phyloP scores from a whole-genome alignment of 2,113 vertebrate genomes.

The Ardeotis arabs region DNA sequence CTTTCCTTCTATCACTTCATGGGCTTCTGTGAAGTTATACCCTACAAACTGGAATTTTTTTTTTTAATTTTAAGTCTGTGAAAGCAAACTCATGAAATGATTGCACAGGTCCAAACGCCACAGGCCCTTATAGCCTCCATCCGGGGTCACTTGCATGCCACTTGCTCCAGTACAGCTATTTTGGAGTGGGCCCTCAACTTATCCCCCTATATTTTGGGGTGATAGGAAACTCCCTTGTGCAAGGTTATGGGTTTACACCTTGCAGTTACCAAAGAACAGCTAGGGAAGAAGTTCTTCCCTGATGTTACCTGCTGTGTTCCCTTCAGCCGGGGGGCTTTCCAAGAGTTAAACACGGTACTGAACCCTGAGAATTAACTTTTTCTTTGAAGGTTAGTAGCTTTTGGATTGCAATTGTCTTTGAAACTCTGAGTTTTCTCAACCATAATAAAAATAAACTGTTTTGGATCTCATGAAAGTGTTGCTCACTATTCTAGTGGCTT shows the following conservation, averaged over 20 bases:
- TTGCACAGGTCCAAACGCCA: neutral
- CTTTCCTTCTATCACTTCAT: neutral
- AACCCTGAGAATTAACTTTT: neutral
- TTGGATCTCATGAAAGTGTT: neutral
- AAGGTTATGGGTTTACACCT: neutral
- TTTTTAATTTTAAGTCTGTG: neutral
- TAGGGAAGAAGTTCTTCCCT: neutral
- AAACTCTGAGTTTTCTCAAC: neutral
- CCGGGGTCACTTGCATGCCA: neutral
- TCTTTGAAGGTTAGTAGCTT: neutral
- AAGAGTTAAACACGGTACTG: neutral
- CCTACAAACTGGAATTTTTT: neutral
- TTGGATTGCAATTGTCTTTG: neutral
- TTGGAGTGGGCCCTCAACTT: neutral
- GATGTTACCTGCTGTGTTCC: neutral
- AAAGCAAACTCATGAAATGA: neutral
- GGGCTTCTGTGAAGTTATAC: neutral
- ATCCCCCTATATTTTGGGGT: accelerated
- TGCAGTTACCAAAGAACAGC: neutral
- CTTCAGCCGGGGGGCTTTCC: neutral
- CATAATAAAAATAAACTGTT: neutral
- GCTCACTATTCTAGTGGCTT: neutral
- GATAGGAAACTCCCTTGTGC: neutral
- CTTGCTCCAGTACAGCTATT: neutral
- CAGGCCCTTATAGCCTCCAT: neutral